These are phyloP conservation scores for Gymnosoma rotundatum DNA, from an alignment of 2,888 invertebrate genomes.

Conservation along the genomic window DNA sequence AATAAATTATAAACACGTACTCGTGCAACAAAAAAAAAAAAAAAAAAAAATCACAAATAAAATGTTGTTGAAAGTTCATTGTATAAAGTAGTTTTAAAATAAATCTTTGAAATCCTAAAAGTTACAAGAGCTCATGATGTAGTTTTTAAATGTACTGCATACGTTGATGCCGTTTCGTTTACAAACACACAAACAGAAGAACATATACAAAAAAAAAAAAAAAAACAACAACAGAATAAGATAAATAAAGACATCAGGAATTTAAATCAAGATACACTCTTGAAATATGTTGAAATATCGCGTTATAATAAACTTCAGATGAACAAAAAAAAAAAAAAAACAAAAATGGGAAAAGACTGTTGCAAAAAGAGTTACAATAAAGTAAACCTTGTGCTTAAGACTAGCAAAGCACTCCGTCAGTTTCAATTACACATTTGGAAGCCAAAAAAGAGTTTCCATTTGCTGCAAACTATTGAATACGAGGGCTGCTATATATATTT, in stretches of 20 bases:
- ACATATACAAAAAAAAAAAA: background rate
- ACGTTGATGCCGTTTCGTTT: slow-evolving; percentile 24
- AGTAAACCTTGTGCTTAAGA: background rate
- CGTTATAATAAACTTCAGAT: slow-evolving; percentile 22
- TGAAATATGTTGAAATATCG: slow-evolving; percentile 46
- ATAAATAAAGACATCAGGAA: slow-evolving; percentile 54
- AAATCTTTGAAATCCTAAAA: slow-evolving; percentile 63
- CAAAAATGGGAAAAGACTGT: background rate
- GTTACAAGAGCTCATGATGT: slow-evolving; percentile 66
- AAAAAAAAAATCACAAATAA: background rate
- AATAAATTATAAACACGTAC: slow-evolving; percentile 61
- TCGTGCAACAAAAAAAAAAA: slow-evolving; percentile 23
- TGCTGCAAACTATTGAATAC: slow-evolving; percentile 10
- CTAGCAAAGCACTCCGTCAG: background rate
- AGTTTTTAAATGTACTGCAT: slow-evolving; percentile 49
- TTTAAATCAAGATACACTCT: slow-evolving; percentile 52
- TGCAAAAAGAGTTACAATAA: background rate
- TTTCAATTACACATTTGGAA: background rate
- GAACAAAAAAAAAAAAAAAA: background rate
- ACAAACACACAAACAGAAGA: slow-evolving; percentile 9
- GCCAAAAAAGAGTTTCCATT: slow-evolving; percentile 41
- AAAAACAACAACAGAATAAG: too few species aligned
- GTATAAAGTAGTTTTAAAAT: slow-evolving; percentile 58
- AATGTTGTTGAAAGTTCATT: slow-evolving; percentile 59
- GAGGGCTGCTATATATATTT: too few species aligned